Evolutionary conservation across 2,888 invertebrate species (phyloP).

Genomic region (Linnaemya vulpina): DNA sequence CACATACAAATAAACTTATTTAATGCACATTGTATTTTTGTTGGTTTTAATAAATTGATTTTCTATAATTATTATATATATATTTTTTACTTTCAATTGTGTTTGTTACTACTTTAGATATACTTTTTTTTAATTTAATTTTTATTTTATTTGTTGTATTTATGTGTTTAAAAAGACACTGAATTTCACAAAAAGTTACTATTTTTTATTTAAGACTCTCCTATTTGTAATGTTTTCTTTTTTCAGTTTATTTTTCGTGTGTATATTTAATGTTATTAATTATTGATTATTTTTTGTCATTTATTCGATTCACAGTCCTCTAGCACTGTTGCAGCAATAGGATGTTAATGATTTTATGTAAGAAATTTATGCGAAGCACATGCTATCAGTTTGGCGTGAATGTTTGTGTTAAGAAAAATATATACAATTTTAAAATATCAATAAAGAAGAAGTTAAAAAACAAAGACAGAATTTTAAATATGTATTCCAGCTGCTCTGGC

Average conservation of each 20-base stretch:
- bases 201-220: slow-evolving; percentile 36
- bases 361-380: too few relatives aligned
- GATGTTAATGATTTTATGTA: too few relatives aligned
- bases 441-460: too few relatives aligned
- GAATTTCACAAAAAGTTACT: slow-evolving; percentile 79
- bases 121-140: slow-evolving; percentile 41
- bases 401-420: too few relatives aligned
- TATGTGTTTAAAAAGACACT: slow-evolving; percentile 79
- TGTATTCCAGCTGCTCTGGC: too few relatives aligned
- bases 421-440: too few relatives aligned
- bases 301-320: background rate
- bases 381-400: too few relatives aligned
- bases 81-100: slow-evolving; percentile 35
- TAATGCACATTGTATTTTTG: slow-evolving; percentile 54
- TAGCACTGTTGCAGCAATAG: background rate
- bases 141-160: slow-evolving; percentile 50
- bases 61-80: slow-evolving; percentile 67
- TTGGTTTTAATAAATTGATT: slow-evolving; percentile 54
- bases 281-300: background rate
- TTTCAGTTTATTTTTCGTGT: slow-evolving; percentile 11
- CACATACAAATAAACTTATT: slow-evolving; percentile 53
- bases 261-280: slow-evolving; percentile 8
- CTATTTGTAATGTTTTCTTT: slow-evolving; percentile 46
- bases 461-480: too few relatives aligned
- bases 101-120: slow-evolving; percentile 29